Conservation (phyloP, 2,113 vertebrate genomes). For the Engystomops pustulosus region DNA sequence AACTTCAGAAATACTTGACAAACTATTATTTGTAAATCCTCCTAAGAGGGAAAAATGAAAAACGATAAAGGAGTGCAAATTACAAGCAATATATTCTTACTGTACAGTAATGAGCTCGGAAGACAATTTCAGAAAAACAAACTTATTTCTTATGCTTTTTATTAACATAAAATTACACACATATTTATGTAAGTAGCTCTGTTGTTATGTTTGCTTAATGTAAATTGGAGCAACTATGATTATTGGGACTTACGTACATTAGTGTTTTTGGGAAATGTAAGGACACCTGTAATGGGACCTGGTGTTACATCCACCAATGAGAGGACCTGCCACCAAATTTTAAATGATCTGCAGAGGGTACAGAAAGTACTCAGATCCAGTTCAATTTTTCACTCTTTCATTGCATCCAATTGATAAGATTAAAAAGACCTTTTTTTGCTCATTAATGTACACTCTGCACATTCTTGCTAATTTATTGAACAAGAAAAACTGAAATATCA, state of each 20-base stretch:
- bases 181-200: neutral
- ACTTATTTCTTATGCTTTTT: neutral
- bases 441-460: no score
- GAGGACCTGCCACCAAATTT: no score
- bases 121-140: neutral
- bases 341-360: no score
- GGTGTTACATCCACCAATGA: no score
- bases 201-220: neutral
- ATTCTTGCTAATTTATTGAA: no score
- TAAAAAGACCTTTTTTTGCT: no score
- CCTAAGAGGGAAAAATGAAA: neutral
- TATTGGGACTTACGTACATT: neutral
- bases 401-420: no score
- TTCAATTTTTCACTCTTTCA: no score
- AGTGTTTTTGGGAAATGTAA: no score
- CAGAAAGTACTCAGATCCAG: no score
- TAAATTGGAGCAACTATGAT: neutral
- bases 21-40: slow-evolving; percentile 32
- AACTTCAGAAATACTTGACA: slow-evolving; percentile 21
- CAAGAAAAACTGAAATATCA: no score
- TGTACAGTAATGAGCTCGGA: slow-evolving; percentile 2
- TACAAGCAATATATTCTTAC: neutral
- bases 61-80: slow-evolving; percentile 2
- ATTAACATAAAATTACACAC: neutral
- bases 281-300: no score